Evolutionary conservation across 2,797 vertebrate species (phyloP).

Genomic region (Phataginus tetradactyla): DNA sequence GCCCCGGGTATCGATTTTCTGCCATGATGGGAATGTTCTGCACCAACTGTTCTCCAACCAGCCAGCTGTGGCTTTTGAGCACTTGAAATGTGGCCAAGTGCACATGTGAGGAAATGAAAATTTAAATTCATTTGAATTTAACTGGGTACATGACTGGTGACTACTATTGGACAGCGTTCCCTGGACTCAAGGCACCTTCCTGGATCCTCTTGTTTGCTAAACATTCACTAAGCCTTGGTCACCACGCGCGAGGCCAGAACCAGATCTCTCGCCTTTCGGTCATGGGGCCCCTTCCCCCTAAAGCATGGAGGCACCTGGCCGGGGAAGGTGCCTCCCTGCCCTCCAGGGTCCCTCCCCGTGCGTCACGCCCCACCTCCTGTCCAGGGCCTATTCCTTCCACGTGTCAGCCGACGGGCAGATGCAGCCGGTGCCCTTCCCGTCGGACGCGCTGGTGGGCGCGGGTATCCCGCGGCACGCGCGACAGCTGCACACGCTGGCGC

Average conservation of each 20-base stretch:
- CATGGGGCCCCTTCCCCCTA: neutral
- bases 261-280: neutral
- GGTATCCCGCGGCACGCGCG: slow-evolving; percentile 89
- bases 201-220: neutral
- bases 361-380: slow-evolving; percentile 73
- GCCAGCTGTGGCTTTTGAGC: neutral
- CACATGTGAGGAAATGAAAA: neutral
- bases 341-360: slow-evolving; percentile 52
- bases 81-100: neutral
- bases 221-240: neutral
- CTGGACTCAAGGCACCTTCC: neutral
- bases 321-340: neutral
- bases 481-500: slow-evolving; percentile 89
- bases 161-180: rapidly evolving
- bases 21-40: rapidly evolving
- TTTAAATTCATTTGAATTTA: neutral
- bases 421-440: slow-evolving; percentile 89
- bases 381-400: slow-evolving; percentile 90
- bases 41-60: neutral
- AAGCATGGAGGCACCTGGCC: neutral
- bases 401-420: slow-evolving; percentile 88
- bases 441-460: slow-evolving; percentile 88
- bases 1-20: neutral
- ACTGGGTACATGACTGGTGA: neutral
- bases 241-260: neutral